Evolutionary conservation across 2,113 vertebrate genomes (phyloP).

Genomic region (Equus przewalskii): DNA sequence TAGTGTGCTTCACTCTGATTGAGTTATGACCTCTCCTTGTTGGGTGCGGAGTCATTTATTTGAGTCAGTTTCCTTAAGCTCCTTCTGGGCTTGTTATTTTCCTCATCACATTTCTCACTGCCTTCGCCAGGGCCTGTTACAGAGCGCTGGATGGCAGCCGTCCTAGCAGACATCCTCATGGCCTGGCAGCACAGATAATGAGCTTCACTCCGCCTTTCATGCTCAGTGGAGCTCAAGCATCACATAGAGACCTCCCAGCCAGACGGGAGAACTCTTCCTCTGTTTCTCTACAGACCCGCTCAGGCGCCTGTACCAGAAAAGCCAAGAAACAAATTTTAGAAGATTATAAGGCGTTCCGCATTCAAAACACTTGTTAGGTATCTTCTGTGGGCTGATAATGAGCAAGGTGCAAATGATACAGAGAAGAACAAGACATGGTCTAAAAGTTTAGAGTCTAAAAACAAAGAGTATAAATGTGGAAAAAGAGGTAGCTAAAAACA

Average conservation of each 20-base stretch:
- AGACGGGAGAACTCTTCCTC: neutral
- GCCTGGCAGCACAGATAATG: neutral
- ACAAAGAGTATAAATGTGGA: neutral
- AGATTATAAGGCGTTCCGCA: neutral
- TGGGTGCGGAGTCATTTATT: constrained; percentile 19
- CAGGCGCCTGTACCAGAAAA: neutral
- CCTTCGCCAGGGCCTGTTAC: neutral
- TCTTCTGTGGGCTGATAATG: neutral
- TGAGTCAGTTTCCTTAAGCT: constrained; percentile 9
- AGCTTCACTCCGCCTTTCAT: neutral
- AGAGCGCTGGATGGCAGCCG: neutral
- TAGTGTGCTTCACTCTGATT: constrained; percentile 59
- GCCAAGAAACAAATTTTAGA: neutral
- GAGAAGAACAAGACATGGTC: neutral
- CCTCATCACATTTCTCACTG: neutral
- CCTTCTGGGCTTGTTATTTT: neutral
- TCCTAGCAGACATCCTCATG: neutral
- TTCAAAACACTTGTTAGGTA: neutral
- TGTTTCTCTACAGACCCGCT: neutral
- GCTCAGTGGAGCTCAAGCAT: neutral
- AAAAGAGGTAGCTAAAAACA: neutral
- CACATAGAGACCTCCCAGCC: neutral
- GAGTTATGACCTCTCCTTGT: constrained; percentile 56
- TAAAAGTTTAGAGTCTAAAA: neutral
- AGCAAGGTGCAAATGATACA: neutral